Conservation (phyloP, 2,113 vertebrate genomes). For the Alexandromys fortis region DNA sequence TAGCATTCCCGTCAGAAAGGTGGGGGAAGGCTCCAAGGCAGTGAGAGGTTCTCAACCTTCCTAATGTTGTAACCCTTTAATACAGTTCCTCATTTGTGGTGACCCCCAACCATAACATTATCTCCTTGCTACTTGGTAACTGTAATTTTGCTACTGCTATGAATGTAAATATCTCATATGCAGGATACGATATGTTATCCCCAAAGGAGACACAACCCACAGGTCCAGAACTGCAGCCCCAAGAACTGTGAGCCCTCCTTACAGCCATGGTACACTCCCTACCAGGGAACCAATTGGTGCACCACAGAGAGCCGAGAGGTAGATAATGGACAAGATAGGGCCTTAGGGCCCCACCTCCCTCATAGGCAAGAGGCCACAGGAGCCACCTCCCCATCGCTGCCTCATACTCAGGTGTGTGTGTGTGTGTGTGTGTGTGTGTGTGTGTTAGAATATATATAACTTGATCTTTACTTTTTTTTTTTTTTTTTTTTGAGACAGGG, state of each 20-base stretch:
- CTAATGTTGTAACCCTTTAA: neutral
- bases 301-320: neutral
- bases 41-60: neutral
- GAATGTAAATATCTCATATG: neutral
- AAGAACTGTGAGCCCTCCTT: neutral
- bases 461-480: neutral
- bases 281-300: neutral
- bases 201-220: neutral
- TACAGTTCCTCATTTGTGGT: neutral
- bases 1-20: neutral
- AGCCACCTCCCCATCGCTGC: neutral
- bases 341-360: neutral
- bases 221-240: neutral
- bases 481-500: neutral
- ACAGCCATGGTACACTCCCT: neutral
- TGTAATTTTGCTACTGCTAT: neutral
- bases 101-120: neutral
- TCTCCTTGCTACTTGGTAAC: neutral
- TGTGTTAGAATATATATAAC: neutral
- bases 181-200: neutral
- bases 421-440: neutral
- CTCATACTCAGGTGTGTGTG: neutral
- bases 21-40: neutral
- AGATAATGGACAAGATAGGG: neutral
- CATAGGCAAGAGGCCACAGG: neutral